Evolutionary conservation across 2,797 vertebrate genomes (phyloP), one percentile per base, ranked within the genome.

Genomic region (Girardinus metallicus): DNA sequence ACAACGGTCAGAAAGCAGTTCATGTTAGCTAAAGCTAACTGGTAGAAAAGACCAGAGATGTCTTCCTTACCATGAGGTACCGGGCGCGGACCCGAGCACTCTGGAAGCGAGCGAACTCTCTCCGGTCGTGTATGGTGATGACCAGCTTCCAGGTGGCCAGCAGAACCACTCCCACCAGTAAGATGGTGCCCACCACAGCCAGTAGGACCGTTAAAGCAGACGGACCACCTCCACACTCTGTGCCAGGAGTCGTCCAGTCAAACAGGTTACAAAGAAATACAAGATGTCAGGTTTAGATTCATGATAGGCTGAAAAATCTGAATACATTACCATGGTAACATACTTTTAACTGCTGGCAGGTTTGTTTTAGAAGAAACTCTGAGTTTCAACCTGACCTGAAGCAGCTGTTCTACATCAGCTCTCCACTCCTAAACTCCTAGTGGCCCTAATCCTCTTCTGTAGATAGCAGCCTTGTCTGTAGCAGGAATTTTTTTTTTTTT

Each of bases 91-190:
- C 97, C 0, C 97, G 97, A 0, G 98, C 99, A 0, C 89, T 99
- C 93, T 99, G 98, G 94, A 99, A 99, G 55, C 95, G 96, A 0
- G 99, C 94, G 0, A 99, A 99, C 92, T 98, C 98, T 15, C 96
- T 90, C 1, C 97, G 95, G 93, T 99, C 99, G 0, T 99, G 98
- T 60, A 99, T 85, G 81, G 99, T 99, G 95, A 99, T 97, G 0
- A 96, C 96, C 80, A 99, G 88, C 91, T 99, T 99, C 99, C 99
- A 99, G 82, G 91, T 93, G 0, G 93, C 97, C 73, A 99, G 94
- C 83, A 99, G 95, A 0, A 96, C 89, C 31, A 98, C 85, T 0
- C 96, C 96, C 79, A 96, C 93, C 86, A 95, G 74, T 78, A 96
- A 88, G 78, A 96, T 96, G 89, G 94, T 94, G 82, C 95, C 92